Base-by-base conservation (phyloP, 2,888 invertebrate species). In the Teleiodes luculella region DNA sequence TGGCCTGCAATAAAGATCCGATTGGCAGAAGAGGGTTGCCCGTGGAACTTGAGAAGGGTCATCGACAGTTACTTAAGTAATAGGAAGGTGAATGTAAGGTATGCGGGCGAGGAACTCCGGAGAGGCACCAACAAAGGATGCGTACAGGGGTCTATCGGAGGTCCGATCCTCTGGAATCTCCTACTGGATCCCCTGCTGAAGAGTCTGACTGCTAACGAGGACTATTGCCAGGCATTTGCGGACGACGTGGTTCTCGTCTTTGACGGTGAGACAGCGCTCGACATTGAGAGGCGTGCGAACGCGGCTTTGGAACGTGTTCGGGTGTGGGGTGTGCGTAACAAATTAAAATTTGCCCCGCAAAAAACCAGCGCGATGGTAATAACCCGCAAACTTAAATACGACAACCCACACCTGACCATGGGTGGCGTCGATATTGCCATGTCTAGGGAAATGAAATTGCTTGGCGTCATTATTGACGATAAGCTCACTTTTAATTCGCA, bases 371-470 rank as follows among this genome's bases (percentile, higher is more conserved):
- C 47, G 3, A 47, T 47, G 33, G 1, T 33, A 1, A 8, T 47
- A 1, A 47, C 47, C 1, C 2, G 33, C 1, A 47, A 33, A 31
- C 31, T 47, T 1, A 47, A 47, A 11, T 33, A 33, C 16, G 47
- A 47, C 10, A 33, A 31, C 14, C 47, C 47, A 11, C 33, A 2
- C 14, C 18, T 47, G 8, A 33, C 1, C 5, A 55, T 54, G 55
- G 39, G 47, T 0, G 54, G 18, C 16, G 2, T 14, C 1, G 7
- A 52, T 64, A n/a, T n/a, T n/a, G n/a, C 11, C 1, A 1, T 1
- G 39, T 39, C 0, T 28, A 51, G 0, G 54, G 55, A 10, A 52
- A n/a, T 64, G 0, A 62, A 59, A 39, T 14, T 62, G 0, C 35
- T 61, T 6, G 60, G 60, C 0, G 30, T 61, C 1, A 53, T 20